Evolutionary conservation across 2,797 vertebrate genomes (phyloP), one percentile per base, ranked within the genome.

Genomic region (Merluccius polli): DNA sequence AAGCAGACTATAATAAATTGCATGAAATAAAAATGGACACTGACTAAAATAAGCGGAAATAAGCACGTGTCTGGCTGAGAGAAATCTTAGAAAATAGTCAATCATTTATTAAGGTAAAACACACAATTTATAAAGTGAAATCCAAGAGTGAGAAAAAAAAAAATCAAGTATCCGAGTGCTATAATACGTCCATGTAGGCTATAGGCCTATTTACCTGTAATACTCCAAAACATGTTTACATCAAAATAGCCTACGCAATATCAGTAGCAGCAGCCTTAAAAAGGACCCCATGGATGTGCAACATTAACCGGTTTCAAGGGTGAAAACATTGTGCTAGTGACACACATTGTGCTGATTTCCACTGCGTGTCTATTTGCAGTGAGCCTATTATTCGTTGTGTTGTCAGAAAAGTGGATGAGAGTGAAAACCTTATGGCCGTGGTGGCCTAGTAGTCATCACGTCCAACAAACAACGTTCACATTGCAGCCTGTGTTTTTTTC

Each of bases 41-140:
- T 76, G 21, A 52, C 71, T 44, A 13, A 77, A 73, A 0, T 65
- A 7, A 70, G 4, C 12, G 8, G 13, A 36, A 79, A 79, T 85
- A 81, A 77, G 6, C 71, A 83, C 78, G 4, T 81, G 75, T 35
- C 70, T 73, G 29, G 52, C 78, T 21, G 73, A 36, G 32, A 68
- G 3, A 32, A 21, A 68, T 80, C 73, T 83, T 91, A 91, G 65
- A 93, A 92, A 92, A 92, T 89, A 90, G 84, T 73, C 84, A 86
- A 87, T 91, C 68, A 88, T 93, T 93, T 92, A 94, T 94, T 93
- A 77, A 81, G 75, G 85, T 92, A 90, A 77, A 88, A 89, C 92
- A 94, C 89, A 93, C 90, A 83, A 84, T 82, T 90, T 80, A 33
- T 75, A 84, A 92, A 88, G 90, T 91, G 84, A 92, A 90, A 87